Conservation (phyloP, 2,113 vertebrate genomes). For the Malurus cyaneus region DNA sequence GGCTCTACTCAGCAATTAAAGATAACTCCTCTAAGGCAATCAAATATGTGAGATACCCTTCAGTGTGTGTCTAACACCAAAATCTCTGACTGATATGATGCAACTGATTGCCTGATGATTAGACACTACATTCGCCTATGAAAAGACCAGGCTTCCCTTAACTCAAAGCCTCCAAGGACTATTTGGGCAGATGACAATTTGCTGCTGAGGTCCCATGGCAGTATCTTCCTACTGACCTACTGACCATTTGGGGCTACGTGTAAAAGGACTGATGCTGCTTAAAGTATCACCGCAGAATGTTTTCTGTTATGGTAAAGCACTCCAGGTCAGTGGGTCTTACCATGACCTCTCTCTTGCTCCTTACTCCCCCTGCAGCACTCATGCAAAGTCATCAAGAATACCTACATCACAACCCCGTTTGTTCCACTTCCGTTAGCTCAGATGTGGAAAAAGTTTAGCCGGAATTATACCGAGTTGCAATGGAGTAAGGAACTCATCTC, state of each 20-base stretch:
- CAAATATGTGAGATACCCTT: neutral
- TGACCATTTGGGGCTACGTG: neutral
- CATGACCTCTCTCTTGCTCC: neutral
- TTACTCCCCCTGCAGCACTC: neutral
- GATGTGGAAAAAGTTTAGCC: neutral
- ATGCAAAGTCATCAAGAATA: neutral
- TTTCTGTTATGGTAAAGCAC: neutral
- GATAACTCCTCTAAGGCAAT: neutral
- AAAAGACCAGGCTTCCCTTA: neutral
- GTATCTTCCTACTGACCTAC: neutral
- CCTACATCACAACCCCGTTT: neutral
- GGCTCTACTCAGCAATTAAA: constrained; percentile 4
- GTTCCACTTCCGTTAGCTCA: neutral
- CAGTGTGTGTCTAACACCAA: neutral
- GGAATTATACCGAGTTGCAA: neutral
- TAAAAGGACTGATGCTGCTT: neutral
- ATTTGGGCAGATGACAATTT: neutral
- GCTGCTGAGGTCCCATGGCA: neutral
- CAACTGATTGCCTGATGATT: neutral
- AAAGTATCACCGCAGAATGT: neutral
- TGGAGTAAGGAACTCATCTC: neutral
- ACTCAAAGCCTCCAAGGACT: neutral
- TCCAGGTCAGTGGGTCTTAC: neutral
- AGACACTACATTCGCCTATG: neutral
- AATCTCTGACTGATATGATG: neutral